phyloP scores from a whole-genome alignment of 1,140 invertebrate species.

The Macrotrachela quadricornifera region DNA sequence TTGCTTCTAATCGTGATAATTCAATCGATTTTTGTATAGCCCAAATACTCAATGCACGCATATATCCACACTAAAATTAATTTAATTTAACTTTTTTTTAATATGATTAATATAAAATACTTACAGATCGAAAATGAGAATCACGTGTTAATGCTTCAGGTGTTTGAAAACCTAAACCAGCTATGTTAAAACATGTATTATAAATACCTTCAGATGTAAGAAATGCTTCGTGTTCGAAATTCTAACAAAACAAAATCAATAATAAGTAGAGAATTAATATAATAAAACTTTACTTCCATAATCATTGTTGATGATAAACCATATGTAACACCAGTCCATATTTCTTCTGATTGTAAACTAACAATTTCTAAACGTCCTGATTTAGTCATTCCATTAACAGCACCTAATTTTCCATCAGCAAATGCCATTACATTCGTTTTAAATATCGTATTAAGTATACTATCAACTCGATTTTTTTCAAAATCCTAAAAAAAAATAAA shows the following conservation, averaged over 20 bases:
- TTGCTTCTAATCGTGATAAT: too few species aligned
- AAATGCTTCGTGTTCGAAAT: slow-evolving; percentile 60
- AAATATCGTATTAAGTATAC: slow-evolving; percentile 49
- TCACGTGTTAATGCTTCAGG: slow-evolving; percentile 55
- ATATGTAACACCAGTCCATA: slow-evolving; percentile 72
- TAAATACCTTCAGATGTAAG: slow-evolving; percentile 62
- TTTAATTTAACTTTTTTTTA: slow-evolving; percentile 35
- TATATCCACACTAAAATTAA: slow-evolving; percentile 69
- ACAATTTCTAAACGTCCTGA: slow-evolving; percentile 47
- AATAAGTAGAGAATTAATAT: not conserved
- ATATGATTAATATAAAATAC: too few species aligned
- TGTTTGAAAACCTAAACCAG: slow-evolving; percentile 65
- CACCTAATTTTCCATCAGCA: slow-evolving; percentile 53
- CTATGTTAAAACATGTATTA: slow-evolving; percentile 50
- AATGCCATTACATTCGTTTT: slow-evolving; percentile 61
- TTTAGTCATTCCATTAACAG: slow-evolving; percentile 64
- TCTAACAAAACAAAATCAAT: slow-evolving; percentile 30
- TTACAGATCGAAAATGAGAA: too few species aligned
- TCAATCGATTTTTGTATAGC: slow-evolving; percentile 54
- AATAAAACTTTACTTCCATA: slow-evolving; percentile 40
- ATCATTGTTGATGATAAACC: slow-evolving; percentile 61
- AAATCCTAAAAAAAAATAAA: slow-evolving; percentile 14
- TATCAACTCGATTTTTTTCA: slow-evolving; percentile 43
- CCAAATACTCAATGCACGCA: slow-evolving; percentile 72
- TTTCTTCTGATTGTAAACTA: slow-evolving; percentile 65